phyloP scores from a whole-genome alignment of 2,888 invertebrate species.

The Eubasilissa splendida region DNA sequence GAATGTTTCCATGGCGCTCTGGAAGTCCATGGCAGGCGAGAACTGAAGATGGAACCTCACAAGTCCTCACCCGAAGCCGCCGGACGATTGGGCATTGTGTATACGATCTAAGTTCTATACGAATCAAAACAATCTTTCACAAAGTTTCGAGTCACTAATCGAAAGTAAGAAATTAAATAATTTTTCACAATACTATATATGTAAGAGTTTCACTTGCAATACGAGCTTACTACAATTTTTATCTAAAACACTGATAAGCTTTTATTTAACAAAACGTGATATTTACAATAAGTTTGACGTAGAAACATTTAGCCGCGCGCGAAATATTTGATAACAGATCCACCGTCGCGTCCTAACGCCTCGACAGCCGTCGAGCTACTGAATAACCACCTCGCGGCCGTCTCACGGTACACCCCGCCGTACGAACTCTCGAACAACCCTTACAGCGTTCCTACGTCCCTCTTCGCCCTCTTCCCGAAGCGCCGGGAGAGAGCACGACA shows the following conservation, averaged over 20 bases:
- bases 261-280: conserved; percentile 12
- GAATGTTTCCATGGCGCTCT: conserved; percentile 98
- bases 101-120: conserved; percentile 2
- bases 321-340: conserved; percentile 58
- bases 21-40: conserved; percentile 87
- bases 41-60: conserved; percentile 17
- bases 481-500: conserved; percentile 58
- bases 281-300: conserved; percentile 28
- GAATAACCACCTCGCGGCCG: conserved; percentile 60
- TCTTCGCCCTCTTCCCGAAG: conserved; percentile 66
- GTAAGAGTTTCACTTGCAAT: background rate
- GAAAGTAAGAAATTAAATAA: background rate
- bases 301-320: conserved; percentile 52
- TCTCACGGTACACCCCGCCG: conserved; percentile 61
- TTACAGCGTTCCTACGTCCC: conserved; percentile 41
- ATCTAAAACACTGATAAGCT: conserved; percentile 27
- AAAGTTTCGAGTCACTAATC: conserved; percentile 14
- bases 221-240: background rate
- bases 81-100: conserved; percentile 23
- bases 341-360: conserved; percentile 68
- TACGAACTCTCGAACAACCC: conserved; percentile 48
- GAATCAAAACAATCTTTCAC: conserved; percentile 5
- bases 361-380: conserved; percentile 79
- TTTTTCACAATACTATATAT: background rate
- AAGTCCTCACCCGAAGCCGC: conserved; percentile 10